These are phyloP conservation scores for Subacronicta megacephala DNA, from an alignment of 2,888 invertebrate species.

Conservation along the genomic window DNA sequence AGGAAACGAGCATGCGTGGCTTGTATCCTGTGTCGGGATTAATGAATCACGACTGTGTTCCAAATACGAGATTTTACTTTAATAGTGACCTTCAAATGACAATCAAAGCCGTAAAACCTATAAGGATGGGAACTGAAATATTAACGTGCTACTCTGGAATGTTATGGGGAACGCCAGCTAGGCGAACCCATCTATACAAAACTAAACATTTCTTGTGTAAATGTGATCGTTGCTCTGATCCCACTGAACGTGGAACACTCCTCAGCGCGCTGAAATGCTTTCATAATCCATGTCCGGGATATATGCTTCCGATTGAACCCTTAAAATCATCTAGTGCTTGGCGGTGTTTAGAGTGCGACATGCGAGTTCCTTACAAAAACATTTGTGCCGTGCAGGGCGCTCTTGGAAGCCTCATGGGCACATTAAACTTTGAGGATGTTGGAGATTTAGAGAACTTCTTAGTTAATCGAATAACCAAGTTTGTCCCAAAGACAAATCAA, in stretches of 20 bases:
- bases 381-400: constrained; percentile 85
- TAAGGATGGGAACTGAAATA: constrained; percentile 90
- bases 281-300: constrained; percentile 85
- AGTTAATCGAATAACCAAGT: constrained; percentile 83
- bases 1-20: constrained; percentile 89
- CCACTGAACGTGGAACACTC: constrained; percentile 90
- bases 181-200: constrained; percentile 90
- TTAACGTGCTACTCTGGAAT: constrained; percentile 91
- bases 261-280: constrained; percentile 90
- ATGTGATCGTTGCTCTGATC: constrained; percentile 91
- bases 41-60: constrained; percentile 92
- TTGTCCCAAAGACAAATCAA: constrained; percentile 90
- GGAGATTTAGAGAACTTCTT: constrained; percentile 89
- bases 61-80: constrained; percentile 91
- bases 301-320: constrained; percentile 89
- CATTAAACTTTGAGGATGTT: constrained; percentile 84
- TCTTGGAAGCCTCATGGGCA: constrained; percentile 88
- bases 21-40: constrained; percentile 92
- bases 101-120: constrained; percentile 89
- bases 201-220: constrained; percentile 92
- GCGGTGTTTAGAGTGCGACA: constrained; percentile 89
- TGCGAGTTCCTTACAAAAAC: constrained; percentile 84
- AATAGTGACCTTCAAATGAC: constrained; percentile 89
- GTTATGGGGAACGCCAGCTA: constrained; percentile 92
- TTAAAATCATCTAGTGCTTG: constrained; percentile 87